A percentile compares a stretch with the other conserved stretches of the same genome.
Evolutionary conservation across 2,113 vertebrate species (phyloP).

Genomic region (Columba livia): DNA sequence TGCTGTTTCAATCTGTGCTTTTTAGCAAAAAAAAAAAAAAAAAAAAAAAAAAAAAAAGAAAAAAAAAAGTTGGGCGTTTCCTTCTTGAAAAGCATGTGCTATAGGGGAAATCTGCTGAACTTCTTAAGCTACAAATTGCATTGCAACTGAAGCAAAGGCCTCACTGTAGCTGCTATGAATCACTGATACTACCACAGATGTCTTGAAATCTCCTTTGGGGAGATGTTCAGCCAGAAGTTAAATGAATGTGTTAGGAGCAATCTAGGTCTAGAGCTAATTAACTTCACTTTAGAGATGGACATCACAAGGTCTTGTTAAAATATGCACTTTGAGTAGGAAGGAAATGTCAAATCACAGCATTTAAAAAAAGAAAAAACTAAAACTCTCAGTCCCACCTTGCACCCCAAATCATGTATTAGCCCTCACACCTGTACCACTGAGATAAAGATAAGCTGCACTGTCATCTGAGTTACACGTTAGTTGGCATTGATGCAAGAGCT

Average conservation of each 20-base stretch:
- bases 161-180: neutral
- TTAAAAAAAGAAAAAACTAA: neutral
- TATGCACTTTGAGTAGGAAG: neutral
- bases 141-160: neutral
- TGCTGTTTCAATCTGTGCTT: neutral
- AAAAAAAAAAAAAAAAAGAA: neutral
- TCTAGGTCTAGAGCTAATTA: neutral
- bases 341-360: neutral
- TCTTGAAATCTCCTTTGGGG: neutral
- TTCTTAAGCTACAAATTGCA: neutral
- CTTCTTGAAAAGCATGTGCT: neutral
- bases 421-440: neutral
- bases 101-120: neutral
- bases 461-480: neutral
- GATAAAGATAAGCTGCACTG: neutral
- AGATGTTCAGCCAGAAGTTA: neutral
- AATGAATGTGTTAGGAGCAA: neutral
- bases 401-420: neutral
- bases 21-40: neutral
- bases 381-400: neutral
- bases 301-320: neutral
- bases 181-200: neutral
- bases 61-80: neutral
- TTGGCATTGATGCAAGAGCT: neutral
- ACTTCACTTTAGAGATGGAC: neutral